Base-by-base conservation (phyloP, 2,113 vertebrate genomes). In the Passer montanus region DNA sequence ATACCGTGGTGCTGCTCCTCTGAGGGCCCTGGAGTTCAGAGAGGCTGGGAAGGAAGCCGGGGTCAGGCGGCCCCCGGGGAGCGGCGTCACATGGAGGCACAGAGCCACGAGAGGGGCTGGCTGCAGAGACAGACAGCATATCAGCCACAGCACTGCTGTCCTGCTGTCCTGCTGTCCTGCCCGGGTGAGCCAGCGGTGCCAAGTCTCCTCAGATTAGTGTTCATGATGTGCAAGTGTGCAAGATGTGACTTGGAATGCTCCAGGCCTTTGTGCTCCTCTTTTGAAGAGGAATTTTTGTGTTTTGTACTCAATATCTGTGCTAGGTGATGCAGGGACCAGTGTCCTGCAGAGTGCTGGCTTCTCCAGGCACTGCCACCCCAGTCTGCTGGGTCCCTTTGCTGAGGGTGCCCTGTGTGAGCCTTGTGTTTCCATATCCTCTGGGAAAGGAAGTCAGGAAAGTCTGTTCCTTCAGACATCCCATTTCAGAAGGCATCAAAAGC, bases 111-210 rank as follows among this genome's bases (percentile, higher is more conserved):
- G 12, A 0, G 1, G 72, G 47, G 10, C 73, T 55, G 79, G 22
- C 81, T 37, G 60, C 41, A 62, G 2, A 16, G 46, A 28, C 35
- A 10, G 63, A 13, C 17, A 10, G 6, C 3, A 2, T 2, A 2
- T 9, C 63, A 24, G 56, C 63, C 43, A 12, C 19, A 23, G 58
- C 1, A 0, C 24, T 4, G 41, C 13, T 27, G 59, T 35, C 43
- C 87, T 63, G 84, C 43, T 23, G 22, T 41, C 27, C 66, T 30
- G 30, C 73, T 47, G 75, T 3, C 76, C 66, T 30, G 43, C 39
- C 59, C 1, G 9, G 1, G 15, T 0, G 1, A 22, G 23, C 16
- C 47, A 12, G 62, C 0, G 0, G 7, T 52, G 52, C 52, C 76
- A 63, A 15, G 1, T 24, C 63, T 46, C 26, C 73, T 68, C 11